Conservation (phyloP, 2,113 vertebrate genomes). For the Caracal caracal region DNA sequence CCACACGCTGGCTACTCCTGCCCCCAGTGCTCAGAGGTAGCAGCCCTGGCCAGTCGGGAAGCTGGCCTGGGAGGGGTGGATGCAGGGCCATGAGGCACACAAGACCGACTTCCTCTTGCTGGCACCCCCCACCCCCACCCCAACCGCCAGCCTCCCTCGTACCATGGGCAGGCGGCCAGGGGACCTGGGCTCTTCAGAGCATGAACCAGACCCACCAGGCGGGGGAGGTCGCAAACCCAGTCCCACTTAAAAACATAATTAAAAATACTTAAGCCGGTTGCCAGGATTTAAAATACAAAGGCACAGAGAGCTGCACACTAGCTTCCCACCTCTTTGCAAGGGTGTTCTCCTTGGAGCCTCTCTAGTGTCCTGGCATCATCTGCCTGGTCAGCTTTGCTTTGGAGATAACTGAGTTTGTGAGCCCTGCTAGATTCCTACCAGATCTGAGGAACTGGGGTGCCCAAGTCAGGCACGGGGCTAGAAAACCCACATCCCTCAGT, state of each 20-base stretch:
- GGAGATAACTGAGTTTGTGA: neutral
- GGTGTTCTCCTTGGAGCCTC: neutral
- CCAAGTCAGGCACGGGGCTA: neutral
- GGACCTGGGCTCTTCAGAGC: neutral
- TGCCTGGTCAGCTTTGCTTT: neutral
- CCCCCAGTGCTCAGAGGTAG: neutral
- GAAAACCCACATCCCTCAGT: too few relatives aligned
- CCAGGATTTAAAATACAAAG: neutral
- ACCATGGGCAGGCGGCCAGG: neutral
- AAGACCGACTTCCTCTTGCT: neutral
- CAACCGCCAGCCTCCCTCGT: neutral
- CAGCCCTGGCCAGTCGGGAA: neutral
- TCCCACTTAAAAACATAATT: neutral
- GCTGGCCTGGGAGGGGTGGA: too few relatives aligned
- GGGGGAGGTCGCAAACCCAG: neutral
- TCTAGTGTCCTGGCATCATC: neutral
- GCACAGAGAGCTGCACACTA: too few relatives aligned
- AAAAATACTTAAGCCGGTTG: neutral
- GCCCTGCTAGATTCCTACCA: neutral
- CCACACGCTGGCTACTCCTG: fast-evolving
- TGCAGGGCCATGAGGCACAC: neutral
- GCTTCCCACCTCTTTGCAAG: neutral
- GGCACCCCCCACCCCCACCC: fast-evolving
- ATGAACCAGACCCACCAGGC: neutral
- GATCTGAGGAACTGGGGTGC: neutral